These are phyloP conservation scores for Callimorpha dominula DNA, from an alignment of 2,888 invertebrate genomes.

Conservation along the genomic window DNA sequence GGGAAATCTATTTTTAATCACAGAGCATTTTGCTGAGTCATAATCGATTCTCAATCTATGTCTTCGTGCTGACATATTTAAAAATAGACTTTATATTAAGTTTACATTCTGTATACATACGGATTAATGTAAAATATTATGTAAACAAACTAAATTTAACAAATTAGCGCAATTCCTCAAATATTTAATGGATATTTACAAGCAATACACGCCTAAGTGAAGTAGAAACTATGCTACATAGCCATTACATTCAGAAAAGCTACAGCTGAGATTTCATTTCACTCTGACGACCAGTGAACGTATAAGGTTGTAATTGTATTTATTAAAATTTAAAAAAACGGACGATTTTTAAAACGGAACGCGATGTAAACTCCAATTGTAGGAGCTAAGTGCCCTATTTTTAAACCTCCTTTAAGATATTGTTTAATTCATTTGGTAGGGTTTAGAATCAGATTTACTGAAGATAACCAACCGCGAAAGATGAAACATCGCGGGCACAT, in stretches of 20 bases:
- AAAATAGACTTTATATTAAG: conserved; percentile 9
- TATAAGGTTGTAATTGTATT: no score
- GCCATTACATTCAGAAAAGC: no score
- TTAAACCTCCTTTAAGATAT: not conserved
- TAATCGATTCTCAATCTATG: conserved; percentile 37
- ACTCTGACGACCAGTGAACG: no score
- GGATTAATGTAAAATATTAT: not conserved
- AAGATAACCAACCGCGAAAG: not conserved
- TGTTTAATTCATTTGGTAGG: not conserved
- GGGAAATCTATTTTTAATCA: conserved; percentile 47
- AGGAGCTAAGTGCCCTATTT: no score
- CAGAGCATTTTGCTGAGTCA: conserved; percentile 41
- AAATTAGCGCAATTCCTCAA: no score
- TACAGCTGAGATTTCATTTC: no score
- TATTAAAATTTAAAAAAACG: no score
- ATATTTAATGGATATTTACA: no score
- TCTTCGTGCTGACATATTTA: conserved; percentile 26
- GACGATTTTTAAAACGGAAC: no score
- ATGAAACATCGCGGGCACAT: conserved; percentile 22
- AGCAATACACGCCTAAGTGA: no score
- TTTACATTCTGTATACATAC: not conserved
- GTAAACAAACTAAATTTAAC: not conserved
- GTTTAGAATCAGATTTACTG: not conserved
- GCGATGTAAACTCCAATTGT: no score
- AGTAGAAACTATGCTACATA: no score